Evolutionary conservation across 2,113 vertebrate species (phyloP), one percentile per base, ranked within the genome.

Genomic region (Ariopsis seemanni): DNA sequence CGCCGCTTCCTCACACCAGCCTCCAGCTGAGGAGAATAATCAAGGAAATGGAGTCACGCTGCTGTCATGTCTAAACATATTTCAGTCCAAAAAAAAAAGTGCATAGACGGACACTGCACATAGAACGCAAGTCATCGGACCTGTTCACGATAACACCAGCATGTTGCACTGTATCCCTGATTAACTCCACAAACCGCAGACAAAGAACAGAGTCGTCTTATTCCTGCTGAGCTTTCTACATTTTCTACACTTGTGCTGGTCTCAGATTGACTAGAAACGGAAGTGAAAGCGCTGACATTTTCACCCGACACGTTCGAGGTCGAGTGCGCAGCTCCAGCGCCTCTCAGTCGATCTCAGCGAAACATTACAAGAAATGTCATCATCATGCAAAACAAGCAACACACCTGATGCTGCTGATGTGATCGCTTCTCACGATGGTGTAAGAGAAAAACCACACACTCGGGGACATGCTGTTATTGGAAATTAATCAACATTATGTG

Each of bases 1-100:
- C 90, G 94, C 96, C 95, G 95, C 95, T 91, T 91, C 94, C 93
- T 96, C 95, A 93, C 94, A 90, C 72, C 77, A 75, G 78, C 84
- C 27, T 74, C 22, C 57, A 69, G 84, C 50, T 85, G 65, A 57
- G 27, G 52, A 75, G 12, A 67, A 77, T 4, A 63, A 7, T 18
- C n/a, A 25, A 53, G 22, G 27, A 27, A 15, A 9, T 14, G 15
- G 42, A 62, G 67, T 57, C 18, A 34, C 10, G 42, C 12, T 17
- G 8, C 57, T 22, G 42, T n/a, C 62, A 42, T 42, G 42, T 62
- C 5, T 6, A 62, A 57, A 75, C 42, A 34, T 1, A 25, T 17
- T 20, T 42, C n/a, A 60, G 6, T 30, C 22, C 5, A 25, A 84
- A 22, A 42, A 42, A 42, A 42, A 42, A 42, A 42, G 42, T 42